phyloP scores from a whole-genome alignment of 1,140 invertebrate species.

The Brachionus calyciflorus region DNA sequence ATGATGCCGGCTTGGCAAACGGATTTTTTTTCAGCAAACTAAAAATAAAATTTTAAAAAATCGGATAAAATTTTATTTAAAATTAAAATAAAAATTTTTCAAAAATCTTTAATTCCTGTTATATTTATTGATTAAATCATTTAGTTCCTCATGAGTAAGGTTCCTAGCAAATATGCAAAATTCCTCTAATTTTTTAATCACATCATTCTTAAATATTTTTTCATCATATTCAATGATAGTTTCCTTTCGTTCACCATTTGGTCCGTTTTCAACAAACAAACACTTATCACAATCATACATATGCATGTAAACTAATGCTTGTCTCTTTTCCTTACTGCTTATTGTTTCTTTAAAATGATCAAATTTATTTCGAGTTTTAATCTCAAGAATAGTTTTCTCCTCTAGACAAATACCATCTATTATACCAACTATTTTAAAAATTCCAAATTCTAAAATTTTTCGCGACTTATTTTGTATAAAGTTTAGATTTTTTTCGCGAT shows the following conservation, averaged over 20 bases:
- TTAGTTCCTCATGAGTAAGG: neutral
- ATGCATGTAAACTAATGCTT: slow-evolving; percentile 15
- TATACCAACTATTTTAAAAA: slow-evolving; percentile 20
- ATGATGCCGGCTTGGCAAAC: no score
- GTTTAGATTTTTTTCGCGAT: neutral
- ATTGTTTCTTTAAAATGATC: neutral
- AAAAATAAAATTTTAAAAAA: no score
- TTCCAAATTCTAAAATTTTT: neutral
- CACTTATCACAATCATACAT: neutral
- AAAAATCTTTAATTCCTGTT: neutral
- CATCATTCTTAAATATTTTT: neutral
- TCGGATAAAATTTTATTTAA: neutral
- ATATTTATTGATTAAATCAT: slow-evolving; percentile 3
- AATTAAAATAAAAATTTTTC: neutral
- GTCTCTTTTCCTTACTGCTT: neutral
- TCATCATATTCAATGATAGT: slow-evolving; percentile 10
- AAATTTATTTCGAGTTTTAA: slow-evolving; percentile 27
- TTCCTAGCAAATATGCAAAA: slow-evolving; percentile 18
- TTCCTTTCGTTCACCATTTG: neutral
- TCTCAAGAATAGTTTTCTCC: neutral
- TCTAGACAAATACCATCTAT: slow-evolving; percentile 6
- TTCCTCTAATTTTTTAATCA: neutral
- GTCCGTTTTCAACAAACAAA: slow-evolving; percentile 24
- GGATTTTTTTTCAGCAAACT: no score
- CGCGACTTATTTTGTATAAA: slow-evolving; percentile 2